Evolutionary conservation across 2,888 invertebrate species (phyloP), one percentile per base, ranked within the genome.

Genomic region (Chalcosyrphus nemorum): DNA sequence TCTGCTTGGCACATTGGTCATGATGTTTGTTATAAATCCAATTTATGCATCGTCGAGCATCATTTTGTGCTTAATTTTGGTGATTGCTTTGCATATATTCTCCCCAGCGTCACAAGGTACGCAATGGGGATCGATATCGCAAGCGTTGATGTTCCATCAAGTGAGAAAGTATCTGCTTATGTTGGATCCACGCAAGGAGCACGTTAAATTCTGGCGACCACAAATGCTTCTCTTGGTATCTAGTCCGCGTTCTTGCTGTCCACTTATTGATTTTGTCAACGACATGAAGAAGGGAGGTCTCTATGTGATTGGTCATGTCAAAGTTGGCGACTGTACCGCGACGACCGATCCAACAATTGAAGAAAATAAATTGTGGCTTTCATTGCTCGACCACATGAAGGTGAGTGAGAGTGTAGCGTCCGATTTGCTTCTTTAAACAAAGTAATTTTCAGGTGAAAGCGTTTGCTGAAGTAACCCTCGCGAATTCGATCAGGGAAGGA

Each of bases 111-210:
- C 94, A 1, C 95, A 96, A 13, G 93, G 94, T 9, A 94, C 95
- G 27, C 93, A 94, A 86, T 99, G 99, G 99, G 99, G 99, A 32
- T 98, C 98, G 66, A 98, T 99, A 87, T 98, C 98, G 15, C 99
- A 99, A 92, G 99, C 99, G n/a, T 93, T 99, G 19, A 99, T 99
- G 90, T 99, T 99, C 92, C 99, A 99, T 90, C 98, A 99, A 94
- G 97, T 98, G 6, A 94, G 99, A 45, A 99, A 99, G 91, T 99
- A 99, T 92, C 93, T 99, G 7, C 93, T 99, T 0, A 94, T 99
- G 91, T 92, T 99, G 90, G 99, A 99, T 92, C 96, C 97, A 0
- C 94, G 99, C 0, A 98, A 99, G 87, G 97, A 98, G 90, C 99
- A 99, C 92, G 99, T 99, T 1, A 99, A 99, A 92, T 99, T 98